These are phyloP conservation scores for Characodon lateralis DNA, from an alignment of 2,797 vertebrate genomes.

Conservation along the genomic window DNA sequence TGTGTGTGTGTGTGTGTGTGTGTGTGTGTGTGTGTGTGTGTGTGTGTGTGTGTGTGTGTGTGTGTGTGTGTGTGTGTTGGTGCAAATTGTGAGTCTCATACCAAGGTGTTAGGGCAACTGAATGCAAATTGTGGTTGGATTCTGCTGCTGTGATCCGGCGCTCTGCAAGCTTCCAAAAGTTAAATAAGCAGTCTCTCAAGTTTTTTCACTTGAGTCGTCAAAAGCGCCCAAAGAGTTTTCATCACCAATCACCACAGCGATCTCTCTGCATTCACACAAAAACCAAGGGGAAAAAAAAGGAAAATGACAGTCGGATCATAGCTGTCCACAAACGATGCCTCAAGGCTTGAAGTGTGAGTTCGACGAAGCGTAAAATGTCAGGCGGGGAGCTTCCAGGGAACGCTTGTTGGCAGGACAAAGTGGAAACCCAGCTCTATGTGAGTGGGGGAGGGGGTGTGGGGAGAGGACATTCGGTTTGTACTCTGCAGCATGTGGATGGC, in stretches of 20 bases:
- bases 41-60: too few species aligned
- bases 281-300: constrained; percentile 60
- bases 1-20: neutral
- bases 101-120: constrained; percentile 28
- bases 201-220: constrained; percentile 73
- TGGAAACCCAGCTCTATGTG: constrained; percentile 73
- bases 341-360: constrained; percentile 69
- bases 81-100: constrained; percentile 14
- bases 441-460: constrained; percentile 56
- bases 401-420: constrained; percentile 70
- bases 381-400: constrained; percentile 67
- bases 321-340: constrained; percentile 73
- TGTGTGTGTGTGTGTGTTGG: constrained; percentile 3
- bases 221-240: constrained; percentile 69
- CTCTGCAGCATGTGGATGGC: constrained; percentile 63
- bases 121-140: constrained; percentile 43
- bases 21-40: neutral
- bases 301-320: constrained; percentile 73
- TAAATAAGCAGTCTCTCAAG: constrained; percentile 48
- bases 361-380: constrained; percentile 68
- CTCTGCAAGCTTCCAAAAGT: constrained; percentile 21
- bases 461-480: constrained; percentile 65
- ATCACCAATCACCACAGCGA: constrained; percentile 73
- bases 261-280: constrained; percentile 73
- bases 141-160: constrained; percentile 30